Base-by-base conservation (phyloP, 2,888 invertebrate genomes). In the Neria commutata region DNA sequence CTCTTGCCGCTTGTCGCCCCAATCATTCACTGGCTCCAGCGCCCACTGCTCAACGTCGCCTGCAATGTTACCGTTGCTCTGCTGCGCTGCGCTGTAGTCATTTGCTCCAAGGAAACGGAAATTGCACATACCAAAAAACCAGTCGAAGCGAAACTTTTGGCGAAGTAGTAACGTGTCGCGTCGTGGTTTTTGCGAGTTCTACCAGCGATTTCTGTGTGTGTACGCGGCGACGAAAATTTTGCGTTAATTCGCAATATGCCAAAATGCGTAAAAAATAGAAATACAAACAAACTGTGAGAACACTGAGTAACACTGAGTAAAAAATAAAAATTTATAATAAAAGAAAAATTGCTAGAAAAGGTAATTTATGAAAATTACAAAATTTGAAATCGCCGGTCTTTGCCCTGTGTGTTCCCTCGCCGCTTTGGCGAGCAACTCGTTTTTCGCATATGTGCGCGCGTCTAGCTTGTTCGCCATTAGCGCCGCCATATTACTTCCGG, bases 61-160 rank as follows among this genome's bases (percentile, higher is more conserved):
- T n/a, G n/a, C n/a, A 42, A 42, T 42, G 21, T 42, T 42, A 19
- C 58, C 68, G 67, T 69, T 71, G 70, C 69, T 8, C 45, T 45
- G 11, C 16, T 16, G 19, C 33, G 26, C 25, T 37, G 33, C 29
- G 17, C 29, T 46, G 54, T n/a, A n/a, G n/a, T n/a, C n/a, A n/a
- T n/a, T 16, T 64, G 63, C 68, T 67, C 65, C 70, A 69, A 69
- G 69, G 71, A 71, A 73, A 72, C 73, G 73, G 73, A 73, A 71
- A 73, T 73, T 71, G 70, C 70, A 73, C 68, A n/a, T n/a, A 67
- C 60, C 63, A 52, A 69, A 69, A 72, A 71, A 70, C 69, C 71
- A 80, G 79, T 79, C 80, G 78, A 76, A 77, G 76, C 76, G 78
- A 78, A 80, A 78, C 79, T 77, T 79, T 79, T 74, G 79, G 68